Percentiles rank a stretch among this genome's conserved stretches.
These are phyloP conservation scores for Agraylea sexmaculata DNA, from an alignment of 1,140 invertebrate genomes.

Conservation along the genomic window DNA sequence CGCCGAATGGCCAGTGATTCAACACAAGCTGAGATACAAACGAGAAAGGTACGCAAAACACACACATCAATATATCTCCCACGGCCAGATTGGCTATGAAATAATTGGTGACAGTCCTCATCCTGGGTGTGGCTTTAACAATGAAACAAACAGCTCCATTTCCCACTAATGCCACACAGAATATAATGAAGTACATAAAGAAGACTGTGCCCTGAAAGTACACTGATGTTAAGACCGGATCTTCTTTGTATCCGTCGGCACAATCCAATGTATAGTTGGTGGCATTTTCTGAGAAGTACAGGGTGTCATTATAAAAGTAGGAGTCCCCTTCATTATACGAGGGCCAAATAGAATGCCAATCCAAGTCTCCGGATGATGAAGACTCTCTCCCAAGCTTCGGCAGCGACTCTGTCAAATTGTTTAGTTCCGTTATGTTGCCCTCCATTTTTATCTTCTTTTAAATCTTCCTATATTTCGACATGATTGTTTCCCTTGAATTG, in stretches of 20 bases:
- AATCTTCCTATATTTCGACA: no score
- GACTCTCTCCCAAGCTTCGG: no score
- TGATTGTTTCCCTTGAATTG: no score
- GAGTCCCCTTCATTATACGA: no score
- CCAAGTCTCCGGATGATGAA: no score
- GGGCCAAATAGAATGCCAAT: no score
- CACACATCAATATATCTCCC: slow-evolving; percentile 63
- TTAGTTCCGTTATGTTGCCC: no score
- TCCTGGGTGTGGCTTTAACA: slow-evolving; percentile 52
- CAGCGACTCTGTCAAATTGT: no score
- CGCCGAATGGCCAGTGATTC: slow-evolving; percentile 64
- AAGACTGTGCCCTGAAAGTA: slow-evolving; percentile 36
- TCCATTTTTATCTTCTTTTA: no score
- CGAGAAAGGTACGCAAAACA: slow-evolving; percentile 70
- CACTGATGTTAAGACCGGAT: slow-evolving; percentile 9
- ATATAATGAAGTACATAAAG: slow-evolving; percentile 53
- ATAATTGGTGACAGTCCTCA: slow-evolving; percentile 69
- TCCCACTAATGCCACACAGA: slow-evolving; percentile 54
- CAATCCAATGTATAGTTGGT: slow-evolving; percentile 13
- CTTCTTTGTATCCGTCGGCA: slow-evolving; percentile 6
- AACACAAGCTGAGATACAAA: slow-evolving; percentile 55
- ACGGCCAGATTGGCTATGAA: slow-evolving; percentile 69
- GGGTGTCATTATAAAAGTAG: no score
- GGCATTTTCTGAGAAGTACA: no score
- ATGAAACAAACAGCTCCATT: slow-evolving; percentile 67